These are phyloP conservation scores for Oscheius myriophilus DNA, from an alignment of 2,888 invertebrate species.

Conservation along the genomic window DNA sequence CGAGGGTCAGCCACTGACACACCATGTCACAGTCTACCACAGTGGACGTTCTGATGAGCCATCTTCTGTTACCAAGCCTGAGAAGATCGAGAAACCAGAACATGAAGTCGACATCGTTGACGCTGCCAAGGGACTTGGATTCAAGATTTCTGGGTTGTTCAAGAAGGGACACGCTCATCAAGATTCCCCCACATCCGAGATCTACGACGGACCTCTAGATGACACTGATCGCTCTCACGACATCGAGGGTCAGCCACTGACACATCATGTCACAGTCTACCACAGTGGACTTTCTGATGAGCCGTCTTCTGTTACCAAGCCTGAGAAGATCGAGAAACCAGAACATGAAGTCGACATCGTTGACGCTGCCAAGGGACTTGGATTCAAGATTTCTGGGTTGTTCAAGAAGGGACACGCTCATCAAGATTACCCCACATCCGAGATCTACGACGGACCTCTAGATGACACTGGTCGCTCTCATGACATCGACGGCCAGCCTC, in stretches of 20 bases:
- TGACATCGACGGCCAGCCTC: slow-evolving; percentile 12
- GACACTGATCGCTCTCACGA: slow-evolving; percentile 11
- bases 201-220: slow-evolving; percentile 4
- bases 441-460: slow-evolving; percentile 33
- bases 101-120: slow-evolving; percentile 10
- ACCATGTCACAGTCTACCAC: slow-evolving; percentile 45
- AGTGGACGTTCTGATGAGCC: slow-evolving; percentile 35
- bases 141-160: slow-evolving; percentile 44
- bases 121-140: slow-evolving; percentile 32
- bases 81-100: slow-evolving; percentile 15
- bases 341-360: not conserved
- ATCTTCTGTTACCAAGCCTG: not conserved
- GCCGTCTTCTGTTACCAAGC: not conserved
- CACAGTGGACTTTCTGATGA: slow-evolving; percentile 31
- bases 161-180: slow-evolving; percentile 35
- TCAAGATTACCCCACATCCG: slow-evolving; percentile 37
- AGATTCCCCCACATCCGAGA: slow-evolving; percentile 39
- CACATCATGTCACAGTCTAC: slow-evolving; percentile 21
- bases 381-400: slow-evolving; percentile 26
- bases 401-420: slow-evolving; percentile 16
- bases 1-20: slow-evolving; percentile 35
- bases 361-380: not conserved
- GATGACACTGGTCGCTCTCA: not conserved
- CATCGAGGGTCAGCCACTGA: slow-evolving; percentile 28
- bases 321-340: slow-evolving; percentile 24